Evolutionary conservation across 2,797 vertebrate species (phyloP).

Genomic region (Molothrus aeneus): DNA sequence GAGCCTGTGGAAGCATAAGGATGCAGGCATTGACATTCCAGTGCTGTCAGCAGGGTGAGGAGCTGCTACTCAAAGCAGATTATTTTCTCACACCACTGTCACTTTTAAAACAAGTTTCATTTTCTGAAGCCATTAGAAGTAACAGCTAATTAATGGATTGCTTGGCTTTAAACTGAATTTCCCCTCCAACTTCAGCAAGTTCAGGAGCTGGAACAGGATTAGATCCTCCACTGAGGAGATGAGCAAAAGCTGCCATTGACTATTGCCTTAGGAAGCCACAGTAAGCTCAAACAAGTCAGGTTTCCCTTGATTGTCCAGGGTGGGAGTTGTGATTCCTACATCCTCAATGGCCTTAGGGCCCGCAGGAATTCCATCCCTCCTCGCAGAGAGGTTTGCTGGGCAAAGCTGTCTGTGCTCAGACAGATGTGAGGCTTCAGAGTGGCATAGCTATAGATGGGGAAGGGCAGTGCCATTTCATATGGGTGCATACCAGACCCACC

Average conservation of each 20-base stretch:
- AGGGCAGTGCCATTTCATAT: neutral
- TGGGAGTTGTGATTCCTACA: neutral
- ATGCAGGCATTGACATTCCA: conserved; percentile 53
- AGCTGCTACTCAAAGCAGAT: conserved; percentile 63
- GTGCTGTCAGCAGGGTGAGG: conserved; percentile 56
- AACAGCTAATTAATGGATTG: conserved; percentile 58
- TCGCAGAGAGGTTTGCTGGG: neutral
- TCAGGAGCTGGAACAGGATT: neutral
- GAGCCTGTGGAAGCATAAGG: conserved; percentile 60
- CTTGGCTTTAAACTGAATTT: conserved; percentile 13
- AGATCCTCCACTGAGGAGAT: neutral
- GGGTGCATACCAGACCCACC: neutral
- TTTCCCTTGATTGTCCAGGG: neutral
- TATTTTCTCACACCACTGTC: conserved; percentile 61
- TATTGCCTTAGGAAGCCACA: neutral
- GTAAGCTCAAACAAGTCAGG: neutral
- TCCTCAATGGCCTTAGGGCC: fast-evolving
- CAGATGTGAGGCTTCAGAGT: neutral
- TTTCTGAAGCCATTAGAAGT: conserved; percentile 55
- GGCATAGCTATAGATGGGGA: neutral
- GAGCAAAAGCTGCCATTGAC: neutral
- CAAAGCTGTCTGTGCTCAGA: neutral
- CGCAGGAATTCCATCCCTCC: neutral
- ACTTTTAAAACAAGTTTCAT: conserved; percentile 42
- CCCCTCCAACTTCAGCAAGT: neutral